Percentiles rank a stretch among this genome's conserved stretches.
These are phyloP conservation scores for Bovichtus diacanthus DNA, from an alignment of 2,797 vertebrate species.

Conservation along the genomic window DNA sequence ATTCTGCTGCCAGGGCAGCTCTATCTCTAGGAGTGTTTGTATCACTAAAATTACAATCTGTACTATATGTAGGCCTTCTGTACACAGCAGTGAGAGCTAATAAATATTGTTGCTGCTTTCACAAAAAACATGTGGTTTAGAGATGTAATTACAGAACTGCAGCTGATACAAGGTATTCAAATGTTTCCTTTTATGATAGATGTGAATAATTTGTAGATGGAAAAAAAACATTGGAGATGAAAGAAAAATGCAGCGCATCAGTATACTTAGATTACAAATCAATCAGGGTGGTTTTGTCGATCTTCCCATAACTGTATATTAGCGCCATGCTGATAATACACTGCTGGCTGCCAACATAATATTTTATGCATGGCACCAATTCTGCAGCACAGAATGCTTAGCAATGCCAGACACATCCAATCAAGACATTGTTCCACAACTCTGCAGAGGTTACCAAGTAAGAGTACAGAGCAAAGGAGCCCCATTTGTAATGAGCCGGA, in stretches of 20 bases:
- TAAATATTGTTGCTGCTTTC: slow-evolving; percentile 19
- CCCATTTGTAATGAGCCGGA: slow-evolving; percentile 63
- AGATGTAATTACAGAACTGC: slow-evolving; percentile 22
- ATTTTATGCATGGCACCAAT: slow-evolving; percentile 48
- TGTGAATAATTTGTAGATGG: slow-evolving; percentile 10
- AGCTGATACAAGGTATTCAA: slow-evolving; percentile 26
- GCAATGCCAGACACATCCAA: slow-evolving; percentile 74
- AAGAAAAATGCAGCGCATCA: slow-evolving; percentile 9
- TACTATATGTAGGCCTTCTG: slow-evolving; percentile 1
- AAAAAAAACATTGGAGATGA: not conserved
- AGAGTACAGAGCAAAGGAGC: slow-evolving; percentile 43
- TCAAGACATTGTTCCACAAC: slow-evolving; percentile 72
- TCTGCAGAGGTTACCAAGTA: slow-evolving; percentile 59
- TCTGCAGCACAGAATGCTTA: slow-evolving; percentile 64
- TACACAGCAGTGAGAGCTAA: slow-evolving; percentile 14
- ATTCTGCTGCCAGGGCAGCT: slow-evolving; percentile 32
- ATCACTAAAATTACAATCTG: slow-evolving; percentile 22
- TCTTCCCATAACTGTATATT: slow-evolving; percentile 34
- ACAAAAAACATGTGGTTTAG: slow-evolving; percentile 12
- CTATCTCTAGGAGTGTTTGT: slow-evolving; percentile 29
- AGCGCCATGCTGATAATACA: slow-evolving; percentile 35
- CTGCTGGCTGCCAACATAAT: slow-evolving; percentile 40
- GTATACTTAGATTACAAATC: slow-evolving; percentile 8
- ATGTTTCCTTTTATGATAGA: slow-evolving; percentile 5
- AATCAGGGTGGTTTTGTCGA: slow-evolving; percentile 26